Evolutionary conservation across 2,797 vertebrate species (phyloP).

Genomic region (Sciurus vulgaris): DNA sequence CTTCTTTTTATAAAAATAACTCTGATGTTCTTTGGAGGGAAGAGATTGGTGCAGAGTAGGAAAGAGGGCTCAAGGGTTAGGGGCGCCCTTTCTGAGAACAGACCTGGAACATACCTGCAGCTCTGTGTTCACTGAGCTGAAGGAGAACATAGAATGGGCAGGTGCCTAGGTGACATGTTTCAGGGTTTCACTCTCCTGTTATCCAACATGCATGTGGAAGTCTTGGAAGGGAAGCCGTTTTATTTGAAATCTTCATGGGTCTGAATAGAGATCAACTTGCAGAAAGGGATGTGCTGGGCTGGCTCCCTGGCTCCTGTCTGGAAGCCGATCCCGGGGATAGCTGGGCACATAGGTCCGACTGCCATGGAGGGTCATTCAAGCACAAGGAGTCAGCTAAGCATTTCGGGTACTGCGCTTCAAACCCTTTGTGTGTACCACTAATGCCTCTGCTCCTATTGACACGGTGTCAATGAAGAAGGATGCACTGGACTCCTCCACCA

Average conservation of each 20-base stretch:
- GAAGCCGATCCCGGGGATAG: fast-evolving
- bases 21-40: background rate
- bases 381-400: background rate
- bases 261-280: background rate
- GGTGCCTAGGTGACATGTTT: background rate
- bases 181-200: background rate
- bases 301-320: fast-evolving
- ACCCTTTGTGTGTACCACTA: background rate
- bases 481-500: background rate
- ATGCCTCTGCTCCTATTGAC: constrained; percentile 7
- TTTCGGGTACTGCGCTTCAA: background rate
- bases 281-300: background rate
- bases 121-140: background rate
- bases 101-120: fast-evolving
- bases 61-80: too few relatives aligned
- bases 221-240: background rate
- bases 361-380: fast-evolving
- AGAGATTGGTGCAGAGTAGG: background rate
- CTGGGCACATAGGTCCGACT: background rate
- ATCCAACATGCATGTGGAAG: background rate
- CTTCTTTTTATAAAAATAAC: background rate
- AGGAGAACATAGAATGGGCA: background rate
- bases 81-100: background rate
- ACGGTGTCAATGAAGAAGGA: background rate
- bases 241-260: background rate